Evolutionary conservation across 1,140 invertebrate genomes (phyloP).

Genomic region (Batillaria attramentaria): DNA sequence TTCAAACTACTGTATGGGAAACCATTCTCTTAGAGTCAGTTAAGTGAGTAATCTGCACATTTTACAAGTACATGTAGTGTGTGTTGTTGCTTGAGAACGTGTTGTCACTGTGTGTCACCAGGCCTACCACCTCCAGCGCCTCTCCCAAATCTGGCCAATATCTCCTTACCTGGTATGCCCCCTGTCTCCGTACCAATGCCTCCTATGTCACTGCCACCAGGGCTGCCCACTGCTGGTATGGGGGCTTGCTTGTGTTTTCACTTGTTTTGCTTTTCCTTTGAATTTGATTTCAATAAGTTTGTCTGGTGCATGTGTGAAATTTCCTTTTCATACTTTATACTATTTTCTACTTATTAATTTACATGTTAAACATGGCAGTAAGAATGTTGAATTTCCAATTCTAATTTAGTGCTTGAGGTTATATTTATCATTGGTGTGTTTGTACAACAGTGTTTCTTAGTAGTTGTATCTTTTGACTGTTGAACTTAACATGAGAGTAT

Average conservation of each 20-base stretch:
- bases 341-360: too few relatives aligned
- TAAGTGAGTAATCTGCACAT: not conserved
- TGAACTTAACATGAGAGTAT: too few relatives aligned
- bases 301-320: not conserved
- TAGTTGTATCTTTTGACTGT: too few relatives aligned
- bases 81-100: not conserved
- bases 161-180: constrained; percentile 60
- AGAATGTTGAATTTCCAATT: too few relatives aligned
- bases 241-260: not conserved
- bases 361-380: too few relatives aligned
- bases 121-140: constrained; percentile 40
- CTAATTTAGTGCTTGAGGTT: not conserved
- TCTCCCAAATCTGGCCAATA: constrained; percentile 46
- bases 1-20: too few relatives aligned
- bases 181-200: constrained; percentile 52
- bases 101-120: constrained; percentile 6
- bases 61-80: not conserved
- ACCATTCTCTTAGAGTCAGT: too few relatives aligned
- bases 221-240: constrained; percentile 12
- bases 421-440: not conserved
- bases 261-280: not conserved
- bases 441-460: constrained; percentile 3
- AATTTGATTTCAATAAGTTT: not conserved
- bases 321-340: too few relatives aligned
- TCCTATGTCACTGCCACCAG: constrained; percentile 34